Evolutionary conservation across 2,888 invertebrate species (phyloP).

Genomic region (Amblyjoppa fuscipennis): DNA sequence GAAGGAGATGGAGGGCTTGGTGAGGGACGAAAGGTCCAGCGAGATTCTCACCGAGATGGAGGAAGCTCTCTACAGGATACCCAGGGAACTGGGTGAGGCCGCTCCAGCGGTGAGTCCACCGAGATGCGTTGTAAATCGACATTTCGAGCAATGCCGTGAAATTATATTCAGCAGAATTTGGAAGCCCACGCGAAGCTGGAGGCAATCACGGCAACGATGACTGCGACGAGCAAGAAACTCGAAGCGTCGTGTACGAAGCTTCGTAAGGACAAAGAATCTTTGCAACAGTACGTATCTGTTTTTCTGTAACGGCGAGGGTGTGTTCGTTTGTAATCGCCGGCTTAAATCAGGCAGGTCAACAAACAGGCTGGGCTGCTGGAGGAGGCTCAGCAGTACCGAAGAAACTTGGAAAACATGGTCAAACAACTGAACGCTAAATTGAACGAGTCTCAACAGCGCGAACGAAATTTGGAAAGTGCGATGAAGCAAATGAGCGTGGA

Average conservation of each 20-base stretch:
- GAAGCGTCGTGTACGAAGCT: conserved; percentile 69
- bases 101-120: conserved; percentile 68
- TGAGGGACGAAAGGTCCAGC: conserved; percentile 74
- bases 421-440: conserved; percentile 67
- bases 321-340: background rate
- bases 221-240: conserved; percentile 73
- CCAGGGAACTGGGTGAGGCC: conserved; percentile 67
- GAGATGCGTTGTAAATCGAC: background rate
- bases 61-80: conserved; percentile 73
- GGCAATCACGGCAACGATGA: conserved; percentile 70
- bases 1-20: conserved; percentile 74
- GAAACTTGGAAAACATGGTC: conserved; percentile 57
- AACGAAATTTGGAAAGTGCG: conserved; percentile 58
- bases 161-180: conserved; percentile 68
- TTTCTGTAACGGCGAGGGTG: background rate
- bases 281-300: conserved; percentile 72
- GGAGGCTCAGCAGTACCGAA: conserved; percentile 67
- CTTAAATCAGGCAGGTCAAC: conserved; percentile 71
- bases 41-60: conserved; percentile 77
- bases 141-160: background rate
- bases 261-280: conserved; percentile 72
- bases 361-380: conserved; percentile 69
- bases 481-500: conserved; percentile 66
- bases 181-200: conserved; percentile 73
- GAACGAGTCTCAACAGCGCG: conserved; percentile 66